Evolutionary conservation across 2,888 invertebrate genomes (phyloP).

Genomic region (Pyrrhosoma nymphula): DNA sequence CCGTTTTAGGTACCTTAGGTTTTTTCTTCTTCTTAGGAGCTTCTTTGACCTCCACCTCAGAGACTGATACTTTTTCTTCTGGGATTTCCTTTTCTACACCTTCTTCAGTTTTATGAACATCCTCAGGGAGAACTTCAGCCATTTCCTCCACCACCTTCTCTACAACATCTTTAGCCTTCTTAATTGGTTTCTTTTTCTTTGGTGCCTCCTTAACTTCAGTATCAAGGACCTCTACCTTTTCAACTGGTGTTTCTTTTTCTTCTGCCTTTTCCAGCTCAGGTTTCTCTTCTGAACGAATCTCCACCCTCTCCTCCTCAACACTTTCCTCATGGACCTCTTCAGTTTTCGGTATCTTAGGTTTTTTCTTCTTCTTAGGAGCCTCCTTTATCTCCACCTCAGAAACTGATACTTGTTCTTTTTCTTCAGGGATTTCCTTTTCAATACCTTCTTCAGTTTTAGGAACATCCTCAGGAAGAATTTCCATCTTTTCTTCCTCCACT

Average conservation of each 20-base stretch:
- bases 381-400: slow-evolving; percentile 51
- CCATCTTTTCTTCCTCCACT: background rate
- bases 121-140: slow-evolving; percentile 46
- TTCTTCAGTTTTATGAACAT: background rate
- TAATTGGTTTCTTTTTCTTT: slow-evolving; percentile 73
- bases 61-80: slow-evolving; percentile 56
- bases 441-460: slow-evolving; percentile 32
- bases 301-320: slow-evolving; percentile 1
- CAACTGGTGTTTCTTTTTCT: slow-evolving; percentile 58
- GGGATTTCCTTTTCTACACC: slow-evolving; percentile 27
- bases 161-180: slow-evolving; percentile 72
- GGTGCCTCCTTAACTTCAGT: slow-evolving; percentile 72
- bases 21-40: slow-evolving; percentile 64
- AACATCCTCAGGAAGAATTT: slow-evolving; percentile 55
- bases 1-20: slow-evolving; percentile 68
- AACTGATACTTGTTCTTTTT: slow-evolving; percentile 69
- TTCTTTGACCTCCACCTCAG: slow-evolving; percentile 71
- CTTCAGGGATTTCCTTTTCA: slow-evolving; percentile 69
- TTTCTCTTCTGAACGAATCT: slow-evolving; percentile 42
- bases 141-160: slow-evolving; percentile 70
- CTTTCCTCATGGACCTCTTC: slow-evolving; percentile 67
- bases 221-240: slow-evolving; percentile 50
- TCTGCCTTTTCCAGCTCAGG: slow-evolving; percentile 38
- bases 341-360: slow-evolving; percentile 52
- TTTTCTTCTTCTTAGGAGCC: slow-evolving; percentile 43